A percentile compares a stretch with the other conserved stretches of the same genome.
These are phyloP conservation scores for Dasypolia templi DNA, from an alignment of 2,888 invertebrate genomes.

Conservation along the genomic window DNA sequence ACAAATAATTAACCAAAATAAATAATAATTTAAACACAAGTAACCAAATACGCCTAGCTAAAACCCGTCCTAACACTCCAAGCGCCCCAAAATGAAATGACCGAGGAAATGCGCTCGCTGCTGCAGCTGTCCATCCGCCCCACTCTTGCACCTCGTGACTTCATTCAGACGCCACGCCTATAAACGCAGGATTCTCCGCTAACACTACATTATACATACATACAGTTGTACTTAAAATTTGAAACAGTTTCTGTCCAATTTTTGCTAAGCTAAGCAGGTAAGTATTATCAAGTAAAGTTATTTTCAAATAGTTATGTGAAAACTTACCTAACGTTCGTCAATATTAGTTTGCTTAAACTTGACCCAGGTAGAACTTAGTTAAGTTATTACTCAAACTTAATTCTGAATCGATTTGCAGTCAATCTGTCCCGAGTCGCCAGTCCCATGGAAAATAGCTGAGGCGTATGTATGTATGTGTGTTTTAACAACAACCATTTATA, in stretches of 20 bases:
- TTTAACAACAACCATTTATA: background rate
- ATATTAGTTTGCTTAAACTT: slow-evolving; percentile 17
- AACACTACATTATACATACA: too few species aligned
- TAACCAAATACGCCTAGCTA: too few species aligned
- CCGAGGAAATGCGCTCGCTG: too few species aligned
- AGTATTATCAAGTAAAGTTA: background rate
- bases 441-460: background rate
- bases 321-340: background rate
- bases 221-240: too few species aligned
- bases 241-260: background rate
- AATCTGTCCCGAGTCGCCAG: background rate
- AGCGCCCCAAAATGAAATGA: too few species aligned
- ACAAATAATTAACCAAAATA: too few species aligned
- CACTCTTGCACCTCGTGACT: too few species aligned
- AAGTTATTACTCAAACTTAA: background rate
- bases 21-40: too few species aligned
- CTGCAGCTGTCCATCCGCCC: too few species aligned
- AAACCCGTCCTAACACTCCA: too few species aligned
- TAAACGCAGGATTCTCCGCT: too few species aligned
- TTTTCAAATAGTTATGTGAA: slow-evolving; percentile 1
- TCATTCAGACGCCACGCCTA: too few species aligned
- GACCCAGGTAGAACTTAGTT: slow-evolving; percentile 8
- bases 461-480: background rate
- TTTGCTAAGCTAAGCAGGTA: background rate
- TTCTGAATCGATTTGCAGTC: slow-evolving; percentile 22